Base-by-base conservation (phyloP, 2,113 vertebrate genomes). In the Nesoenas mayeri region DNA sequence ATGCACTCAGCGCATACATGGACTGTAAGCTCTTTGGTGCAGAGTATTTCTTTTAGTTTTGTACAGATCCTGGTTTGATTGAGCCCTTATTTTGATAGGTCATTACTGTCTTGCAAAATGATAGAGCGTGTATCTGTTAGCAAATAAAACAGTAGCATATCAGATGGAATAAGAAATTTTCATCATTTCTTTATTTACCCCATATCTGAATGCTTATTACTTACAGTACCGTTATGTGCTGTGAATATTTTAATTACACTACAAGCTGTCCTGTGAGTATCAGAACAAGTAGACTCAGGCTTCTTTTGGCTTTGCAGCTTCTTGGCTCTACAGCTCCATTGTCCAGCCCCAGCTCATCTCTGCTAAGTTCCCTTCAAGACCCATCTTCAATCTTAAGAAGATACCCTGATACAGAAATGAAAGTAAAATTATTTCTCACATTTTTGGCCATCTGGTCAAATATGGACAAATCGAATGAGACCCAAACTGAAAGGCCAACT, bases 11-110 rank as follows among this genome's bases (percentile, higher is more conserved):
- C 42, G 62, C 47, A 31, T 62, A 42, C 31, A 6, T 66, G 47
- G 36, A 42, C 56, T 83, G 47, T 71, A 93, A 93, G 36, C 4
- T 91, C 29, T 66, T 80, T 42, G 79, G n/a, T 91, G 25, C 58
- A 93, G 50, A 84, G 31, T 15, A 15, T 86, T 73, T 84, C 56
- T 91, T 93, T 69, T 91, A 57, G 57, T 88, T 91, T 92, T 79
- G 13, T 82, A 51, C 28, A 85, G 51, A 29, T 94, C 7, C 34
- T 85, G 38, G 36, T 71, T 90, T 91, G 85, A 67, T 70, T 87
- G 64, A 89, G 38, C 38, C 38, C 58, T 90, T 40, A 67, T 78
- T 93, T 90, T 77, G 34, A 58, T 51, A 71, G 86, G 79, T 70
- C 31, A n/a, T 75, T 94, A 77, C 47, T 88, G 38, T 62, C 47